Percentiles rank a stretch among this genome's conserved stretches.
Conservation (phyloP, 1,140 invertebrate genomes). For the Plectus sambesii region DNA sequence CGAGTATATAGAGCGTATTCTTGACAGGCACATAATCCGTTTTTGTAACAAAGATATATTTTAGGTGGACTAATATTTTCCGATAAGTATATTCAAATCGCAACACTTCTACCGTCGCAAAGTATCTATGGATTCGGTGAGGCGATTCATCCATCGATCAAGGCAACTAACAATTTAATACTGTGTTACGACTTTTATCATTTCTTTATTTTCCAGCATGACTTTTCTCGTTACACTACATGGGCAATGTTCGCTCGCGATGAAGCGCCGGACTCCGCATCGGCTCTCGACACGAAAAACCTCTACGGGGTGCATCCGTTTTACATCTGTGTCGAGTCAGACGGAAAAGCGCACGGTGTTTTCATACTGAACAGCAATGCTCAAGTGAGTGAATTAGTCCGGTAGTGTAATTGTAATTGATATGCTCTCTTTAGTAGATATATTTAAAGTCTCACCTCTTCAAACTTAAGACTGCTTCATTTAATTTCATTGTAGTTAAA, state of each 20-base stretch:
- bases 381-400: too few relatives aligned
- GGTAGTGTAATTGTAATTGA: too few relatives aligned
- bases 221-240: constrained; percentile 42
- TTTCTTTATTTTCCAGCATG: constrained; percentile 35
- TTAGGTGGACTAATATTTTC: constrained; percentile 53
- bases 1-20: constrained; percentile 12
- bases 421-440: too few relatives aligned
- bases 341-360: constrained; percentile 50
- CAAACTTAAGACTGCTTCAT: too few relatives aligned
- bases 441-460: too few relatives aligned
- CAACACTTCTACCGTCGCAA: constrained; percentile 57
- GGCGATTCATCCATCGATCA: constrained; percentile 52
- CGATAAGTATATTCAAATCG: constrained; percentile 72
- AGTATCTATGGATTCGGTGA: constrained; percentile 72
- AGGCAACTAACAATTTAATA: constrained; percentile 35
- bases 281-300: constrained; percentile 28
- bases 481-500: too few relatives aligned
- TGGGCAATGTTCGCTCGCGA: constrained; percentile 50
- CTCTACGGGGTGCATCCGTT: constrained; percentile 52
- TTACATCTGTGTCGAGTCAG: constrained; percentile 52
- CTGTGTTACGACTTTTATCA: neutral
- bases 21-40: constrained; percentile 14
- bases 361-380: constrained; percentile 52
- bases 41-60: constrained; percentile 15
- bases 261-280: constrained; percentile 45